Evolutionary conservation across 2,113 vertebrate species (phyloP).

Genomic region (human): DNA sequence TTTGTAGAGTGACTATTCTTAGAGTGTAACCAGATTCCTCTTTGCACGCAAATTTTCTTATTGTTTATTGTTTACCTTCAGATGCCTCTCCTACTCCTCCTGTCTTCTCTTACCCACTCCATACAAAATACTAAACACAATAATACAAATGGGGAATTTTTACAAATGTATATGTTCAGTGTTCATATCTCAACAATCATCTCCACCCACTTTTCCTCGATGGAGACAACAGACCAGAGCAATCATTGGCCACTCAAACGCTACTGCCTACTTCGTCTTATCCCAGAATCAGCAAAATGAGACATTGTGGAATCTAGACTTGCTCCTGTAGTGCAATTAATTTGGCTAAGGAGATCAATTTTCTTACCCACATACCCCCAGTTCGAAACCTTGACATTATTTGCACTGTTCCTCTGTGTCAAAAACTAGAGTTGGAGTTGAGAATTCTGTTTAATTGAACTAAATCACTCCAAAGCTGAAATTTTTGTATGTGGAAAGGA

Average conservation of each 20-base stretch:
- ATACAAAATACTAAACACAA: neutral
- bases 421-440: neutral
- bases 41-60: neutral
- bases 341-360: neutral
- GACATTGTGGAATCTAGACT: neutral
- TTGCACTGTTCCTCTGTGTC: neutral
- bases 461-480: conserved; percentile 8
- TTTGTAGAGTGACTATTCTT: neutral
- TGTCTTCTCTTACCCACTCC: neutral
- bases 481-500: neutral
- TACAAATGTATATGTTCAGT: neutral
- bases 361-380: neutral
- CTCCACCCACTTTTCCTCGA: neutral
- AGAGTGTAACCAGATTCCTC: neutral
- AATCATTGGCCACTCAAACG: neutral
- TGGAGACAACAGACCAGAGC: neutral
- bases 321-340: neutral
- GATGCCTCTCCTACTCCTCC: neutral
- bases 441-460: conserved; percentile 21
- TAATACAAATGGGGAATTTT: neutral
- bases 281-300: neutral
- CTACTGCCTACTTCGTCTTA: neutral
- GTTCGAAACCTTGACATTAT: neutral
- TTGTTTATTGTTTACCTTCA: conserved; percentile 36
- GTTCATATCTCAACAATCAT: neutral